A percentile compares a stretch with the other conserved stretches of the same genome.
These are phyloP conservation scores for Halcyon malimbica DNA, from an alignment of 2,113 vertebrate genomes.

Conservation along the genomic window DNA sequence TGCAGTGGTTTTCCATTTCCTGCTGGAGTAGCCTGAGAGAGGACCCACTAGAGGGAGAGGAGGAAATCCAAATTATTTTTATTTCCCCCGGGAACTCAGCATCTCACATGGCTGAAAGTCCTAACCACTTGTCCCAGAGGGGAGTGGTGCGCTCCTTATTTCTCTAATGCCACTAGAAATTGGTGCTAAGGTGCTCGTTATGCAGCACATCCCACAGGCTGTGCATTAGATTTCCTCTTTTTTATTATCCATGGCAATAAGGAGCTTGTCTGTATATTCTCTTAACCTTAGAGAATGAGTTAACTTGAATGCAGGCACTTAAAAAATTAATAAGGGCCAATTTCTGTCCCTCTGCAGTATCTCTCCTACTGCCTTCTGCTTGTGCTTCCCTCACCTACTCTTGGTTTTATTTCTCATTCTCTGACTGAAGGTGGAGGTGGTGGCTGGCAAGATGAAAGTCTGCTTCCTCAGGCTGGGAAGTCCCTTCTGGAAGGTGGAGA, in stretches of 20 bases:
- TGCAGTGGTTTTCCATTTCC: not conserved
- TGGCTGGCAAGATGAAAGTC: slow-evolving; percentile 79
- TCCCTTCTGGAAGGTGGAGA: slow-evolving; percentile 83
- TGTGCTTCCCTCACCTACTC: not conserved
- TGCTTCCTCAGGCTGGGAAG: slow-evolving; percentile 76
- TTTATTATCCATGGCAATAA: not conserved
- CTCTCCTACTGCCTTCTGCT: not conserved
- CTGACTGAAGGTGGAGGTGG: slow-evolving; percentile 82
- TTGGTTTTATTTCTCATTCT: not conserved
- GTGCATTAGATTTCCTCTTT: not conserved
- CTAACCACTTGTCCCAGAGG: not conserved
- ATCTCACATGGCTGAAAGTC: not conserved
- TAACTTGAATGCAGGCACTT: not conserved
- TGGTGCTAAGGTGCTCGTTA: not conserved
- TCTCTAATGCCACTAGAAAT: not conserved
- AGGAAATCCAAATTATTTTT: not conserved
- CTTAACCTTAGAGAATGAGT: not conserved
- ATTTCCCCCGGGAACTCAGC: not conserved
- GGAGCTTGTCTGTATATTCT: not conserved
- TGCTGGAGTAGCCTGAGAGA: not conserved
- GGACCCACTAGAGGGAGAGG: not conserved
- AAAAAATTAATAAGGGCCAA: not conserved
- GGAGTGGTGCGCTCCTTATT: not conserved
- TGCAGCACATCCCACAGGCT: not conserved
- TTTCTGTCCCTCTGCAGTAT: not conserved